Evolutionary conservation across 2,888 invertebrate species (phyloP), one percentile per base, ranked within the genome.

Genomic region (Trichacis sp.): DNA sequence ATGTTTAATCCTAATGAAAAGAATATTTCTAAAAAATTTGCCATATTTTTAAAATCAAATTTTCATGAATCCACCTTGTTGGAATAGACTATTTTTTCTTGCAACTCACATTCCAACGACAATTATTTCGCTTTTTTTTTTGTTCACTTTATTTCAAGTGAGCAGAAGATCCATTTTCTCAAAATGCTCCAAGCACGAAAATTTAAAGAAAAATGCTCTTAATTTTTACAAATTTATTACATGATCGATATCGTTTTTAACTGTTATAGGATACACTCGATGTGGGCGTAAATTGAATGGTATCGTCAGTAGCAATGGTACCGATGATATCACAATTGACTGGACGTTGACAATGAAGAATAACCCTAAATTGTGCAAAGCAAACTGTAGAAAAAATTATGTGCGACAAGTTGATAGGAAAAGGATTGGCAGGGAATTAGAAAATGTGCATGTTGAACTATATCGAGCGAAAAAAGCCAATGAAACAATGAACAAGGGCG

Each of bases 391-490:
- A 40, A 20, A 30, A 46, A 50, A 40, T 9, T 33, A 11, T n/a
- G 33, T 33, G 2, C 8, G 33, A 33, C 24, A 24, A 24, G 4
- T 8, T 5, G 8, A 8, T 5, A 3, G 24, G 3, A 3, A 51
- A 15, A 42, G 38, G 17, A 40, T 51, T 2, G 15, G 14, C 1
- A 24, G 18, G 12, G 40, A 47, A 24, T 33, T 33, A 9, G 33
- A 33, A 33, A 6, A 33, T 33, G 33, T 11, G 12, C 18, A 49
- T 1, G 53, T 45, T 1, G 57, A 64, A 11, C 50, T 51, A 1
- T 52, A 54, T 24, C 14, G 53, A 24, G 24, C 53, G 2, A 19
- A 45, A 45, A 12, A 11, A 38, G 58, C 58, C 1, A 24, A 58
- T 30, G 14, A 49, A n/a, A n/a, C 38, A 11, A 58, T 58, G 51